Evolutionary conservation across 2,113 vertebrate species (phyloP), one percentile per base, ranked within the genome.

Genomic region (Ondatra zibethicus): DNA sequence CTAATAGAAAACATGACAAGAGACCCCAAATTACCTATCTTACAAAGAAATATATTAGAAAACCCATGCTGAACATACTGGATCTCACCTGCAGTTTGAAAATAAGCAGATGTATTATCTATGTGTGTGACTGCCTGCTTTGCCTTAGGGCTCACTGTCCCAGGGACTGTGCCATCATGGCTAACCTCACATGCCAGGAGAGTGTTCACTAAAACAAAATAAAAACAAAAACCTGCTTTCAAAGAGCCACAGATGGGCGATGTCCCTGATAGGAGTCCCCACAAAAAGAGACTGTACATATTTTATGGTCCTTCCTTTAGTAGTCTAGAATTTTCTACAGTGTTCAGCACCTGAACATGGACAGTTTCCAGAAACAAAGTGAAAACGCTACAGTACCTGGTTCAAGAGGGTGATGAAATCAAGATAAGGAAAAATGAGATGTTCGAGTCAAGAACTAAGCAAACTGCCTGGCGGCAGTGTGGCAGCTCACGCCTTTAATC

Each of bases 271-370:
- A n/a, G 42, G 23, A 58, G 36, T 21, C 27, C 87, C 17, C 31
- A 42, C 27, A 45, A n/a, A 29, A 55, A 47, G 50, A 14, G 12
- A 65, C 39, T 7, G 1, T 0, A 4, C 0, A 1, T 17, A 42
- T 72, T 13, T 16, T 17, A 45, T 11, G 82, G 8, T 10, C 13
- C 39, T 73, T 55, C 36, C 63, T 25, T 86, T 72, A 7, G 50
- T 10, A 39, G 25, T 89, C 13, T 68, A 21, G 11, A 52, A 73
- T n/a, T 55, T 47, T 36, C 29, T 0, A 47, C 2, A 4, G 61
- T 73, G 39, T 63, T 31, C 6, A 45, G 50, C n/a, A 50, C 42
- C 10, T 9, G 21, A 80, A 52, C 29, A 3, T 29, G 7, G 61
- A 65, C 11, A 90, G 25, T 82, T 61, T 42, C 45, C 16, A 47